Conservation (phyloP, 2,113 vertebrate species). For the Podilymbus podiceps region DNA sequence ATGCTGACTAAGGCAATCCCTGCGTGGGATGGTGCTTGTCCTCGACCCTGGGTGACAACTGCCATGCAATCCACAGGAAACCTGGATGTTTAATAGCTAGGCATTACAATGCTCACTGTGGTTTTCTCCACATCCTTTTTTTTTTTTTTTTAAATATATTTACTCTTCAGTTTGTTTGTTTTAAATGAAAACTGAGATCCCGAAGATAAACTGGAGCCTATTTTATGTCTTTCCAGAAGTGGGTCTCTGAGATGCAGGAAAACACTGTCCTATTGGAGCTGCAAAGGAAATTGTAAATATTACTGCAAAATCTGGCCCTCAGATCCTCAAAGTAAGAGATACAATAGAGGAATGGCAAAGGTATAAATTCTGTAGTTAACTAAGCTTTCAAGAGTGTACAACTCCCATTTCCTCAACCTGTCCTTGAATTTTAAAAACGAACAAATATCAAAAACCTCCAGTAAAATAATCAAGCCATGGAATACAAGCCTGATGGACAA, state of each 20-base stretch:
- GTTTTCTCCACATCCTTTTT: neutral
- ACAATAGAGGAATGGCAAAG: neutral
- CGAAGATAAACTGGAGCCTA: neutral
- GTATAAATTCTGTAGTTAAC: neutral
- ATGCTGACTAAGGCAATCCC: neutral
- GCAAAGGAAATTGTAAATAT: neutral
- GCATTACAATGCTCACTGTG: neutral
- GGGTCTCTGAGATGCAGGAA: neutral
- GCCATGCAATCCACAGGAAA: neutral
- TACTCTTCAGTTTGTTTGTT: neutral
- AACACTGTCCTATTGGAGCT: neutral
- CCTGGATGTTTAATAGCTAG: neutral
- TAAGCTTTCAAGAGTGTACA: neutral
- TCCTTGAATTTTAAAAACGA: neutral
- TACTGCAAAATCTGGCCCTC: neutral
- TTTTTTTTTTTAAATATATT: neutral
- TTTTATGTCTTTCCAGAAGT: neutral
- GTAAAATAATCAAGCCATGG: neutral
- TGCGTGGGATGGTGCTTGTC: neutral
- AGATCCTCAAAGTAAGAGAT: neutral
- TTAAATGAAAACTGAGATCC: neutral
- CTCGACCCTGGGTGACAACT: neutral
- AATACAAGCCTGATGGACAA: neutral
- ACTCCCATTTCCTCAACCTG: neutral
- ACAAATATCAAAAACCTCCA: neutral